These are phyloP conservation scores for Numenius phaeopus DNA, from an alignment of 2,797 vertebrate genomes.

Conservation along the genomic window DNA sequence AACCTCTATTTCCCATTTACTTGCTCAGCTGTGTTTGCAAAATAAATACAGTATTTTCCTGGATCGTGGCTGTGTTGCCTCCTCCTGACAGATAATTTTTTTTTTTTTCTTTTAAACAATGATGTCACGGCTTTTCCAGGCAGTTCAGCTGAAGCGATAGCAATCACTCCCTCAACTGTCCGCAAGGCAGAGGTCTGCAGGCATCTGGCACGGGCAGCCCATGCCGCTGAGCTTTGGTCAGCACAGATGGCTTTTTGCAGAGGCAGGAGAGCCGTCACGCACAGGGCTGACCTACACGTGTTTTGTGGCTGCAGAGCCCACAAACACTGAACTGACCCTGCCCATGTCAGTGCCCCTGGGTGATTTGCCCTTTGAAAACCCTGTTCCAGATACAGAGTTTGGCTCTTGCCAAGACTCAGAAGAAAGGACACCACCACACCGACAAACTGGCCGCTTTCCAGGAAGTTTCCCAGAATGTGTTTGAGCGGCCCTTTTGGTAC, in stretches of 20 bases:
- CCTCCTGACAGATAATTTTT: background rate
- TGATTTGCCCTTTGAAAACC: background rate
- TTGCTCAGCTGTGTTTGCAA: background rate
- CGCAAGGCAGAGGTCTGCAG: background rate
- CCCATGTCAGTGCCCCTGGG: fast-evolving
- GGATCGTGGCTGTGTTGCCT: background rate
- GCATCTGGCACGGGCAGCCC: background rate
- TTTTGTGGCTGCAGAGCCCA: background rate
- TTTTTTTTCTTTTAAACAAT: background rate
- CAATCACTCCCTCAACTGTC: background rate
- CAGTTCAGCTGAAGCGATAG: background rate
- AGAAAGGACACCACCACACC: background rate
- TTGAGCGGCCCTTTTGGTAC: background rate
- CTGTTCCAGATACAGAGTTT: background rate
- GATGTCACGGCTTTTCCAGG: constrained; percentile 30
- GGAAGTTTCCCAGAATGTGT: background rate
- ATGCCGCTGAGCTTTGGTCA: background rate
- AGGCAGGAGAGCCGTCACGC: background rate
- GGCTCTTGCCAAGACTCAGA: background rate
- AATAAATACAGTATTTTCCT: constrained; percentile 6
- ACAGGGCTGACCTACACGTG: background rate
- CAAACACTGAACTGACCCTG: background rate
- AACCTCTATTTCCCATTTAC: background rate
- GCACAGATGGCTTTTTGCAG: fast-evolving
- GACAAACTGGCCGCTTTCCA: background rate